Evolutionary conservation across 2,113 vertebrate species (phyloP), one percentile per base, ranked within the genome.

Genomic region (Symphodus melops): DNA sequence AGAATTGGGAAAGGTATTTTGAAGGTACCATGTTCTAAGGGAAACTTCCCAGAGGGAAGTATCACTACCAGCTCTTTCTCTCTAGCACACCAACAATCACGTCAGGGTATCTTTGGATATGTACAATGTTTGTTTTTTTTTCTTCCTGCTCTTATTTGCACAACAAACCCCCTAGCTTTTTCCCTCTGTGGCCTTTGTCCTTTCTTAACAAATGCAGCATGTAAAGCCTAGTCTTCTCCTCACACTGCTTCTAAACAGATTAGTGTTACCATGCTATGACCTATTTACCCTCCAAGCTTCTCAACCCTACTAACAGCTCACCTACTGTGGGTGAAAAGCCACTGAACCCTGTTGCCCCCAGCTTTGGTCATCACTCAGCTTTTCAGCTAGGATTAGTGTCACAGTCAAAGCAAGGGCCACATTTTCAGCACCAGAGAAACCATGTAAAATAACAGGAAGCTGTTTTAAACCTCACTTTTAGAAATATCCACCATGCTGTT

Each of bases 331-430:
- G 65, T 75, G 39, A 75, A 73, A 75, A 80, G 73, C 77, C 75
- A 83, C 66, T 68, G 80, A 85, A 84, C 79, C 61, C 65, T 46
- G 36, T 41, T 73, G 87, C 88, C 76, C 82, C 12, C 33, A 85
- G 76, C 78, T 63, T 62, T 63, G 62, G 71, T 77, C 76, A 56
- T 79, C 83, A 82, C 58, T 60, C 39, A 67, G 21, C 23, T 49
- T 61, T 84, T 91, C 85, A 82, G 52, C n/a, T 54, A 17, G 48
- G 68, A 85, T 88, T 83, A 85, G 72, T 66, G 76, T 88, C 76
- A 88, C 51, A 61, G 68, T 71, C 60, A 83, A 58, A 69, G 20
- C 59, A 58, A 69, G 9, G 19, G 19, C 20, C 7, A 46, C 49
- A 11, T 41, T 57, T 59, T 65, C 17, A 39, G 75, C 79, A 77